Conservation (phyloP, 2,888 invertebrate genomes). For the Alviniconcha strummeri region DNA sequence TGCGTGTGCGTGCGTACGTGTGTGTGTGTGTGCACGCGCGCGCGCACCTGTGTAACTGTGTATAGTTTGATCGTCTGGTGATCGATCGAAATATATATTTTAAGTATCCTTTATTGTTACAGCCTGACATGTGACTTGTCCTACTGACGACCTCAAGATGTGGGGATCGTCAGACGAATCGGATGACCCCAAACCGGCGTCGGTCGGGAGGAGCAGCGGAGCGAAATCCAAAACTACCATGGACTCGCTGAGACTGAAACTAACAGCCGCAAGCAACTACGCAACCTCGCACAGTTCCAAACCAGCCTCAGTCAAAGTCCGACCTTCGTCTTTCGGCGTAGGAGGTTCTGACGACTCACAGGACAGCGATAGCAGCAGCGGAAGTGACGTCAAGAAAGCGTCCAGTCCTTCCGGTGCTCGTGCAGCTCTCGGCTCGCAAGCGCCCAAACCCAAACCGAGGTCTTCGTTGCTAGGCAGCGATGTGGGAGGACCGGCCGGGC, state of each 20-base stretch:
- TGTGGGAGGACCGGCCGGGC: background rate
- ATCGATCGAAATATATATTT: background rate
- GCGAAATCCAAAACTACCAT: background rate
- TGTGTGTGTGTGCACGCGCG: background rate
- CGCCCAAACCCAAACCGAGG: background rate
- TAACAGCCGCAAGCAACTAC: too few species aligned
- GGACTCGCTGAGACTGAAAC: background rate
- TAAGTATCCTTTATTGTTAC: background rate
- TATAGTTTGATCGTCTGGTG: background rate
- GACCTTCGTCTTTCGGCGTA: background rate
- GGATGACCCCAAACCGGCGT: background rate
- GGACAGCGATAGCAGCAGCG: slow-evolving; percentile 9
- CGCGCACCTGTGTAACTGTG: background rate
- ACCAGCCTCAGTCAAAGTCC: background rate
- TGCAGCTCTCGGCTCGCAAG: too few species aligned
- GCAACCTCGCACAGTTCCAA: background rate
- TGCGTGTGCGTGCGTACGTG: background rate
- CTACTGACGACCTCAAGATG: background rate
- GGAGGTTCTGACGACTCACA: background rate
- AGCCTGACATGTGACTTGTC: too few species aligned
- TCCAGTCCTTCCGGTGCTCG: background rate
- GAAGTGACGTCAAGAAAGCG: background rate
- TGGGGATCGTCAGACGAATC: slow-evolving; percentile 9
- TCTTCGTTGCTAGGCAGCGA: too few species aligned
- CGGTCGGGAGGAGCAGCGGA: background rate